Evolutionary conservation across 2,888 invertebrate genomes (phyloP), one percentile per base, ranked within the genome.

Genomic region (Poecilobothrus nobilitatus): DNA sequence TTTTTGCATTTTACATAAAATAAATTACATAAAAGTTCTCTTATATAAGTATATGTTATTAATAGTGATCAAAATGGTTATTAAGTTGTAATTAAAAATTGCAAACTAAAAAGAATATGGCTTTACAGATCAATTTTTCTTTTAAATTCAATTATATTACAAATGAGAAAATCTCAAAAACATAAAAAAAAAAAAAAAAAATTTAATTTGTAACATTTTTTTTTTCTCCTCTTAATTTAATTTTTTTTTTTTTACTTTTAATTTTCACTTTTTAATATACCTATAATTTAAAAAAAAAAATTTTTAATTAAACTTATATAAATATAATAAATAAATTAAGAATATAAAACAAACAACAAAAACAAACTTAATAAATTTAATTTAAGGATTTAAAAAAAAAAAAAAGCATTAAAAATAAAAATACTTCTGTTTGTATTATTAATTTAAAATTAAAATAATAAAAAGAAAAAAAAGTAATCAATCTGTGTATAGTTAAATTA

Each of bases 401-500:
- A 37, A 37, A 37, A 37, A 37, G 10, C n/a, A n/a, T n/a, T n/a
- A n/a, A 37, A 18, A 53, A 53, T 18, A 18, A 9, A 53, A 53
- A 53, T 53, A 53, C 15, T 53, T 53, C 18, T 53, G 53, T 53
- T 53, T 53, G 53, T 53, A 53, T 53, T 53, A 53, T 53, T 53
- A 53, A 53, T 53, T 53, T 53, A 53, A 53, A 53, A 53, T 4
- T 27, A 4, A 27, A 27, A 27, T 4, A 27, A 27, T 27, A 27
- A 27, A 27, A 27, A 27, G 5, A 27, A 27, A 27, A 27, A 5
- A 27, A 27, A 27, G 27, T 53, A 53, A 53, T 53, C 53, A 53
- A 53, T 53, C 53, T 53, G 53, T 53, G 53, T 53, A 53, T 53
- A 53, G 53, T 53, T 53, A 53, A 53, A 53, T 53, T 53, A 53